Percentiles rank a stretch among this genome's conserved stretches.
phyloP scores from a whole-genome alignment of 2,888 invertebrate genomes.

The Drosophila koepferae region DNA sequence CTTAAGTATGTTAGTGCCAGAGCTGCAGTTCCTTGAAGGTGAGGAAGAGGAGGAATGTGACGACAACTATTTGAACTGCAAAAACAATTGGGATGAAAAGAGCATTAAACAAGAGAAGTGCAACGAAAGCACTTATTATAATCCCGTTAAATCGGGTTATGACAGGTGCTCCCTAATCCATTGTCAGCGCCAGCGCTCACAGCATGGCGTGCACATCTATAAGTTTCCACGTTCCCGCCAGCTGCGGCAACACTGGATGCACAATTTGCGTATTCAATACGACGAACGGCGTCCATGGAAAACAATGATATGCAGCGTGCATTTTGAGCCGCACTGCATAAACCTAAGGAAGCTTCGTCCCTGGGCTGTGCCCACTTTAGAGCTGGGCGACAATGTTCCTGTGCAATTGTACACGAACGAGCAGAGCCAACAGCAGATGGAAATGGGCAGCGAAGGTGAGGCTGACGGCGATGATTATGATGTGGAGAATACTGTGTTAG shows the following conservation, averaged over 20 bases:
- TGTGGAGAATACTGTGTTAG: conserved; percentile 25
- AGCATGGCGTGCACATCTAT: conserved; percentile 71
- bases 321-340: conserved; percentile 66
- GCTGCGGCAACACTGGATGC: conserved; percentile 69
- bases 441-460: conserved; percentile 33
- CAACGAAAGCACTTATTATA: conserved; percentile 33
- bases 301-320: conserved; percentile 71
- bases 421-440: conserved; percentile 46
- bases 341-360: conserved; percentile 66
- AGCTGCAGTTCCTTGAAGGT: conserved; percentile 50
- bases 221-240: conserved; percentile 65
- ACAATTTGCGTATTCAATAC: conserved; percentile 66
- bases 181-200: conserved; percentile 66
- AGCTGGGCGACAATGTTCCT: conserved; percentile 74
- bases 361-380: conserved; percentile 81
- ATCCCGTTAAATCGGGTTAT: conserved; percentile 71
- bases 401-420: conserved; percentile 57
- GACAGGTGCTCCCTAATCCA: conserved; percentile 70
- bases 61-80: conserved; percentile 6
- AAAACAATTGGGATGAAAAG: conserved; percentile 24
- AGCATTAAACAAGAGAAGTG: conserved; percentile 42
- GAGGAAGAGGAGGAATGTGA: conserved; percentile 11
- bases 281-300: conserved; percentile 74
- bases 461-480: conserved; percentile 45
- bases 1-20: conserved; percentile 43